Evolutionary conservation across 2,888 invertebrate species (phyloP), one percentile per base, ranked within the genome.

Genomic region (Ptilodon capucinus): DNA sequence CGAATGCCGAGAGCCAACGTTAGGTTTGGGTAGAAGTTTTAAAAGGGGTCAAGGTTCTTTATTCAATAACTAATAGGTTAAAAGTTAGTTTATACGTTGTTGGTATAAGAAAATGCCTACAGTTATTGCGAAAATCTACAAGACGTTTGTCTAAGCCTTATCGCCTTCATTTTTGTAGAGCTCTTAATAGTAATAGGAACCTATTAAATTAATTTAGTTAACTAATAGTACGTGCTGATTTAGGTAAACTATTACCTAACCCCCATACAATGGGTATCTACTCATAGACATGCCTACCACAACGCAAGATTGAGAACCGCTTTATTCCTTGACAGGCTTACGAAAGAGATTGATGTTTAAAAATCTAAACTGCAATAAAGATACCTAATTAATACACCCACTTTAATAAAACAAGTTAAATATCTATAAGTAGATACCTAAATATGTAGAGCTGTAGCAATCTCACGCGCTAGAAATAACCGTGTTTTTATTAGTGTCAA

Each of bases 371-470:
- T 14, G 14, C 5, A 32, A 32, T 32, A 3, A 28, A 9, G 28
- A 4, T n/a, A 6, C 7, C 28, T n/a, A 11, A 2, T 6, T 8
- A 14, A 13, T 32, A 7, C 13, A 32, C 7, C 7, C 7, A 13
- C 32, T 14, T 7, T 32, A 7, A 14, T 32, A 46, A 54, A 50
- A 48, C 49, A 46, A 54, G 11, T 28, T 56, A 50, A n/a, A n/a
- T 40, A 25, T 41, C 23, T 16, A 44, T 28, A 46, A n/a, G n/a
- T n/a, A n/a, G n/a, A n/a, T n/a, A n/a, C n/a, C n/a, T n/a, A n/a
- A n/a, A n/a, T n/a, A n/a, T n/a, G n/a, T n/a, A n/a, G n/a, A n/a
- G n/a, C n/a, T 52, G 23, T 23, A 39, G 39, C 14, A 32, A 21
- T 30, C 46, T 28, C 39, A 44, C 44, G 48, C 51, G 6, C 14